A percentile compares a stretch with the other conserved stretches of the same genome.
phyloP scores from a whole-genome alignment of 2,888 invertebrate genomes.

The Linnaemya tessellans region DNA sequence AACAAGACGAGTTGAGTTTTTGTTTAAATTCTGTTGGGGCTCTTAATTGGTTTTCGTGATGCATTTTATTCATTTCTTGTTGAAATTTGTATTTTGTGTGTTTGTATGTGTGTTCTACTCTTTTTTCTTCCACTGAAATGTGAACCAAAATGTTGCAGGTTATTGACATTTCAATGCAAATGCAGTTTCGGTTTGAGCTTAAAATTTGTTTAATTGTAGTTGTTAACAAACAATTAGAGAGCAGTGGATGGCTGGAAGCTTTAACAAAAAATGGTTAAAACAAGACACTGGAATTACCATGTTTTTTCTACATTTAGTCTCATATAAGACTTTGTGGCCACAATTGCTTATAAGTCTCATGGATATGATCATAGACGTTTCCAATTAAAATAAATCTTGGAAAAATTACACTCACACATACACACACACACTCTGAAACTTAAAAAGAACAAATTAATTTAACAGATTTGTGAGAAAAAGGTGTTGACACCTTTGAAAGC shows the following conservation, averaged over 20 bases:
- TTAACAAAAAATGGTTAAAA: not conserved
- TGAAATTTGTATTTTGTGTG: constrained; percentile 41
- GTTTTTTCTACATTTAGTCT: not conserved
- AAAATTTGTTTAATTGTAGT: constrained; percentile 51
- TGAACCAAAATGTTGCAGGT: constrained; percentile 48
- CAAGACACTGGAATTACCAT: constrained; percentile 35
- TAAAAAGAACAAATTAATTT: constrained; percentile 70
- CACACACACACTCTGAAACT: not conserved
- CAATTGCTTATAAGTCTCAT: constrained; percentile 5
- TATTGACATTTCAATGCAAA: constrained; percentile 58
- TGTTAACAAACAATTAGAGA: constrained; percentile 50
- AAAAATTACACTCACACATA: constrained; percentile 20
- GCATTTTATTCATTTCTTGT: constrained; percentile 65
- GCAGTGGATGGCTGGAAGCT: constrained; percentile 17
- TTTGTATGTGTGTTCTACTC: not conserved
- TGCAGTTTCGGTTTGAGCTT: not conserved
- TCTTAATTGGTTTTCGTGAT: constrained; percentile 70
- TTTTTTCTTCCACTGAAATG: not conserved
- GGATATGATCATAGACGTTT: constrained; percentile 20
- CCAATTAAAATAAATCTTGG: constrained; percentile 57
- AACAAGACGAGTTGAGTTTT: constrained; percentile 58
- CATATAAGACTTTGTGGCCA: constrained; percentile 11
- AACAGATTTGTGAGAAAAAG: constrained; percentile 71
- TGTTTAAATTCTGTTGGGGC: constrained; percentile 25
- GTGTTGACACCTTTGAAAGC: constrained; percentile 71